These are phyloP conservation scores for Drymodes brunneopygia DNA, from an alignment of 2,113 vertebrate species.

Conservation along the genomic window DNA sequence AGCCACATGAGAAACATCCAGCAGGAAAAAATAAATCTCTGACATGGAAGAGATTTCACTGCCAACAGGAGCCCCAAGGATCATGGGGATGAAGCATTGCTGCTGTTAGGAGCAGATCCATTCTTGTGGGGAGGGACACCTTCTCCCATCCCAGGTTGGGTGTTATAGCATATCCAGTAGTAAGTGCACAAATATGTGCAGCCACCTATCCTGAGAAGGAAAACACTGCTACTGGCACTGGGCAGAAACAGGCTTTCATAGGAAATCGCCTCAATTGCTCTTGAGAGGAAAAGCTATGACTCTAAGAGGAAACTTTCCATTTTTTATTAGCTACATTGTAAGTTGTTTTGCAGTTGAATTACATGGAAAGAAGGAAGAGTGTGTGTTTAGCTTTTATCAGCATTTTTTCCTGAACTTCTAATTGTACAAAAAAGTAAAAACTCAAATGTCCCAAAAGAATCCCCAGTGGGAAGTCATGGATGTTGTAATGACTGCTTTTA, in stretches of 20 bases:
- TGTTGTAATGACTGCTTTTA: neutral
- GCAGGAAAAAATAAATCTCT: neutral
- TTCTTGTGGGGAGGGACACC: neutral
- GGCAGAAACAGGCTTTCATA: neutral
- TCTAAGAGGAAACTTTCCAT: neutral
- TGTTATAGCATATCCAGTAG: neutral
- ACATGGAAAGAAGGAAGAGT: neutral
- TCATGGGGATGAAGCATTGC: neutral
- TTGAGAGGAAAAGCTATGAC: neutral
- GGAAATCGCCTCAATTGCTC: neutral
- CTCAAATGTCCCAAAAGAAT: neutral
- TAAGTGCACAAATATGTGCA: neutral
- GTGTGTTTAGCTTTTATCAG: neutral
- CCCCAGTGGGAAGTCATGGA: neutral
- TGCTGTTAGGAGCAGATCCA: neutral
- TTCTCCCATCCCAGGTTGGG: neutral
- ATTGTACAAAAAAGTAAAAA: neutral
- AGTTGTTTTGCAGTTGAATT: neutral
- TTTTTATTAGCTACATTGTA: neutral
- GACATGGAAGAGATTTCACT: neutral
- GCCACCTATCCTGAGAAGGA: slow-evolving; percentile 1
- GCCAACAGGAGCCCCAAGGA: neutral
- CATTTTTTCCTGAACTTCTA: neutral
- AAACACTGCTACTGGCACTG: neutral
- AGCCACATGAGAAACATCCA: neutral